Evolutionary conservation across 2,888 invertebrate species (phyloP).

Genomic region (Calliopum simillimum): DNA sequence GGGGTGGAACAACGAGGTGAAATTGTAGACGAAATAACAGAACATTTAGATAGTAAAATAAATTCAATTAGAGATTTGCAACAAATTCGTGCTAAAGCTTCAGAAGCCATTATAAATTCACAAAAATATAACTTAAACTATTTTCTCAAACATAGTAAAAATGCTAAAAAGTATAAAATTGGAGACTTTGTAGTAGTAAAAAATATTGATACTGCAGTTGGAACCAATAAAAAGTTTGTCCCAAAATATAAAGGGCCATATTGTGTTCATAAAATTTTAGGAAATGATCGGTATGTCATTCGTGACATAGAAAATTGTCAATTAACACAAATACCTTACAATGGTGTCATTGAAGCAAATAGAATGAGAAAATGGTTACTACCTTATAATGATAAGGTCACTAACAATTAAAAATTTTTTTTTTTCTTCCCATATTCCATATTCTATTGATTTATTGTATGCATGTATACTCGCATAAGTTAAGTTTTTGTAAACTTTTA

Average conservation of each 20-base stretch:
- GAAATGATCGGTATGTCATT: neutral
- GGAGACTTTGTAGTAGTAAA: slow-evolving; percentile 15
- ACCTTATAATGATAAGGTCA: too few species aligned
- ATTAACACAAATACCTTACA: too few species aligned
- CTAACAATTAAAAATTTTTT: too few species aligned
- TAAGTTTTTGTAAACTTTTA: too few species aligned
- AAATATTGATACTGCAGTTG: slow-evolving; percentile 25
- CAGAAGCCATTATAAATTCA: neutral
- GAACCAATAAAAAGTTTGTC: neutral
- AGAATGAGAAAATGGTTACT: too few species aligned
- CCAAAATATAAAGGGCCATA: neutral
- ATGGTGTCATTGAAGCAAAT: slow-evolving; percentile 9
- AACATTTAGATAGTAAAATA: neutral
- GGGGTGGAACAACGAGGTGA: slow-evolving; percentile 16
- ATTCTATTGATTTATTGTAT: too few species aligned
- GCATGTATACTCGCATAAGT: too few species aligned
- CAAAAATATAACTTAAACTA: slow-evolving; percentile 1
- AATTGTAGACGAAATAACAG: neutral
- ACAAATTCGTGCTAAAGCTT: neutral
- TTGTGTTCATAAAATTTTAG: neutral
- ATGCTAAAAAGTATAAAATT: neutral
- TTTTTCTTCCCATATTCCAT: too few species aligned
- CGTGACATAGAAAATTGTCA: too few species aligned
- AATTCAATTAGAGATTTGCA: neutral
- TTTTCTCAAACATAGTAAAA: neutral